Base-by-base conservation (phyloP, 2,888 invertebrate species). In the Oxystoma pomonae region DNA sequence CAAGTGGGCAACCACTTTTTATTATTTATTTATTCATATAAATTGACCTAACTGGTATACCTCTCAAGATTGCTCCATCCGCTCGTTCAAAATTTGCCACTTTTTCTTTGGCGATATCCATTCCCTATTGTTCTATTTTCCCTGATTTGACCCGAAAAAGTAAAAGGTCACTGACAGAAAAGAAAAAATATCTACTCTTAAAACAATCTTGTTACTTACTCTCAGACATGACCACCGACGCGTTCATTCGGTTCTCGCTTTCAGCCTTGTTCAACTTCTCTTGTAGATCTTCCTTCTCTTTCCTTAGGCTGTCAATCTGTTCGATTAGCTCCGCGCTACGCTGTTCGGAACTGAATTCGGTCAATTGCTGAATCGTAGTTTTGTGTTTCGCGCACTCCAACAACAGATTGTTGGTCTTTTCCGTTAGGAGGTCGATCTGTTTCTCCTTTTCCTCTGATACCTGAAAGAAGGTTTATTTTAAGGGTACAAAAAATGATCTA, bases 361-460 rank as follows among this genome's bases (percentile, higher is more conserved):
- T 85, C 51, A 91, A 80, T 71, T 87, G 85, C 69, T 87, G 86
- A 65, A 91, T 86, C 0, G 87, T 88, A 60, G 85, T 85, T 70
- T 88, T 86, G 71, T 90, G 85, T 75, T 87, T 86, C 66, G 81
- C 81, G 70, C 87, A 87, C 73, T 92, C 89, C 59, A 87, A 83
- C 12, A 81, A 78, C 1, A 91, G 76, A 19, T 83, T 78, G 19
- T 81, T 78, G 73, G 89, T 89, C 57, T 87, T 82, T 64, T 87
- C 85, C n/a, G 86, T 82, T 64, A 90, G 75, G 67, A 84, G 77
- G 61, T 90, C 89, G 68, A 92, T 79, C 73, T 89, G 86, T 12
- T 85, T 82, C 70, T 92, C 91, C 77, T 90, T 92, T 69, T 91
- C 91, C 2, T 85, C 84, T 3, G 87, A 79, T 58, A 90, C 83